Percentiles rank a stretch among this genome's conserved stretches.
These are phyloP conservation scores for Xestia ashworthii DNA, from an alignment of 2,888 invertebrate species.

Conservation along the genomic window DNA sequence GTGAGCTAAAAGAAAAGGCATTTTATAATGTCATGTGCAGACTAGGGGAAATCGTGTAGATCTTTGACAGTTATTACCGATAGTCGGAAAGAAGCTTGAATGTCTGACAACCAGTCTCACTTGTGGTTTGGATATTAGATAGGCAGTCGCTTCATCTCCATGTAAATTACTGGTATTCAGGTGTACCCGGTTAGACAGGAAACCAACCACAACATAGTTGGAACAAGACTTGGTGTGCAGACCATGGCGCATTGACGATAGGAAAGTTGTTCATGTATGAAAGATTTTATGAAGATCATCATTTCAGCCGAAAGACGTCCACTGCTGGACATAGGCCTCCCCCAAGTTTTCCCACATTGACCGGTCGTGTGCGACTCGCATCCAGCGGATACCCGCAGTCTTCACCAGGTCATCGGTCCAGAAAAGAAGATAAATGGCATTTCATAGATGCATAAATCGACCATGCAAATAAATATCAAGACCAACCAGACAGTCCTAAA, in stretches of 20 bases:
- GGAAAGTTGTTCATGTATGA: background rate
- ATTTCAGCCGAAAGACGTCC: too few relatives aligned
- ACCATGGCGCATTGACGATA: background rate
- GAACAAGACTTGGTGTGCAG: background rate
- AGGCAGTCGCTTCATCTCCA: background rate
- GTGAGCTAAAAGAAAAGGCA: background rate
- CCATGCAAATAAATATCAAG: background rate
- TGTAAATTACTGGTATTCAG: background rate
- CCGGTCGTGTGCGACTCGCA: too few relatives aligned
- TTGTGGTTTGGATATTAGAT: background rate
- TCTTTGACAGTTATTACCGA: background rate
- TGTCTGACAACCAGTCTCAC: background rate
- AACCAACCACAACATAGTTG: background rate
- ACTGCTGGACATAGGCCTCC: too few relatives aligned
- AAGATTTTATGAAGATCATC: background rate
- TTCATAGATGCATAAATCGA: background rate
- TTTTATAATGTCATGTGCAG: background rate
- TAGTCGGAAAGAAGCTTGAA: background rate
- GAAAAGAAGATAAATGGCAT: background rate
- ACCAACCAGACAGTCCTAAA: background rate
- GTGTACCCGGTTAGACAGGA: accelerated
- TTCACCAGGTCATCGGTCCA: too few relatives aligned
- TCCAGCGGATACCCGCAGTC: too few relatives aligned
- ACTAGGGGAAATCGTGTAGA: background rate
- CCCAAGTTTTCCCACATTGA: too few relatives aligned